Percentiles rank a stretch among this genome's conserved stretches.
Evolutionary conservation across 2,888 invertebrate genomes (phyloP).

Genomic region (Drosophila testacea): DNA sequence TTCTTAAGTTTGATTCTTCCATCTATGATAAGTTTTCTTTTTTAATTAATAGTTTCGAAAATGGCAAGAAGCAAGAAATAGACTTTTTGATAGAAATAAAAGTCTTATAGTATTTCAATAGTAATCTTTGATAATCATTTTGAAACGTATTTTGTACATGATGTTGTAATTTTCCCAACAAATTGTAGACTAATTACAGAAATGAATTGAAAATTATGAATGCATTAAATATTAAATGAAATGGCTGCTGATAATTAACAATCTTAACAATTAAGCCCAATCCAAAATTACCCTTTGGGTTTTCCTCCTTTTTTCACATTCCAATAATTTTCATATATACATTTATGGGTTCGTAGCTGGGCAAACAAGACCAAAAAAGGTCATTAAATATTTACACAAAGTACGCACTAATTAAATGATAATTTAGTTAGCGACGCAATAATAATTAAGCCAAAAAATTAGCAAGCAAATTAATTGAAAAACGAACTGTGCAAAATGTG

Average conservation of each 20-base stretch:
- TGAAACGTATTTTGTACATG: background rate
- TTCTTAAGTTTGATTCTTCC: no score
- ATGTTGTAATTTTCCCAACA: background rate
- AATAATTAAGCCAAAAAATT: conserved; percentile 43
- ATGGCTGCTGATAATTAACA: conserved; percentile 33
- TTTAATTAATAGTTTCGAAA: no score
- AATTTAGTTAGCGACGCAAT: conserved; percentile 39
- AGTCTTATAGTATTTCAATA: background rate
- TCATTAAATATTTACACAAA: conserved; percentile 56
- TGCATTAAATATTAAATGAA: conserved; percentile 43
- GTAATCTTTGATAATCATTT: background rate
- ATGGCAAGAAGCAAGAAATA: no score
- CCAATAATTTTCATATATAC: conserved; percentile 40
- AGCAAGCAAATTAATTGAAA: conserved; percentile 44
- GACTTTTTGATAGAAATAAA: no score
- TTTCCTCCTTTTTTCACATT: background rate
- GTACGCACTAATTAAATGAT: conserved; percentile 57
- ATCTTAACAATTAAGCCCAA: background rate
- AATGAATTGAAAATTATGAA: conserved; percentile 28
- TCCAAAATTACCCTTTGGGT: background rate
- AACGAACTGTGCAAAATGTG: background rate
- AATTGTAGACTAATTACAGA: conserved; percentile 1
- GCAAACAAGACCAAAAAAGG: background rate
- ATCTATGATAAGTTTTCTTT: no score
- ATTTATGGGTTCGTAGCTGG: conserved; percentile 1